Evolutionary conservation across 2,113 vertebrate species (phyloP), one percentile per base, ranked within the genome.

Genomic region (Lanius ludovicianus): DNA sequence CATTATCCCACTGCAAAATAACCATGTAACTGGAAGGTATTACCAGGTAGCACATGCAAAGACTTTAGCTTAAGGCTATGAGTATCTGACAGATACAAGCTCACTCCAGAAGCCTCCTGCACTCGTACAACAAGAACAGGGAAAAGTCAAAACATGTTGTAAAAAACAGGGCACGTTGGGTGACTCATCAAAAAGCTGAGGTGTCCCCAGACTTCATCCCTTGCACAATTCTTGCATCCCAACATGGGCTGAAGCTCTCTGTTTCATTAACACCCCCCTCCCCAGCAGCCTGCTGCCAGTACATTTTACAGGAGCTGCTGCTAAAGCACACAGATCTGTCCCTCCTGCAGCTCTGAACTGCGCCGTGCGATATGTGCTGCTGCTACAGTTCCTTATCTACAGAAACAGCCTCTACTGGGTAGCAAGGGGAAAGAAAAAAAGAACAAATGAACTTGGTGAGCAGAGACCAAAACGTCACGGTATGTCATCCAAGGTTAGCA

Each of bases 311-410:
- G 74, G 33, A 84, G 21, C 15, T 2, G 5, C 10, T 42, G 59
- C 41, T 65, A 22, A 69, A 41, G 39, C 13, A 6, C 7, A 41
- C 1, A 0, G 3, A 46, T 35, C 87, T 68, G 35, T 46, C 41
- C 7, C 27, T 85, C 33, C 69, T 49, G 84, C 49, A 64, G 78
- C 42, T 64, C 81, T 46, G 69, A 89, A 25, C 41, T 16, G 39
- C 0, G 1, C 46, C 6, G 13, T 11, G 31, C 1, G 0, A 47
- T 44, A 44, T 4, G 6, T 2, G 39, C 56, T 65, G 62, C 78
- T 73, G 22, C 41, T 31, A 18, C 33, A 52, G 27, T 21, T 22
- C 76, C 33, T 91, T 33, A 41, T 19, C 22, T 8, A 56, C 47
- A 55, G 33, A 41, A 80, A 33, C 30, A 46, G n/a, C 24, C 70